These are phyloP conservation scores for Calidris pugnax DNA, from an alignment of 2,113 vertebrate genomes.

Conservation along the genomic window DNA sequence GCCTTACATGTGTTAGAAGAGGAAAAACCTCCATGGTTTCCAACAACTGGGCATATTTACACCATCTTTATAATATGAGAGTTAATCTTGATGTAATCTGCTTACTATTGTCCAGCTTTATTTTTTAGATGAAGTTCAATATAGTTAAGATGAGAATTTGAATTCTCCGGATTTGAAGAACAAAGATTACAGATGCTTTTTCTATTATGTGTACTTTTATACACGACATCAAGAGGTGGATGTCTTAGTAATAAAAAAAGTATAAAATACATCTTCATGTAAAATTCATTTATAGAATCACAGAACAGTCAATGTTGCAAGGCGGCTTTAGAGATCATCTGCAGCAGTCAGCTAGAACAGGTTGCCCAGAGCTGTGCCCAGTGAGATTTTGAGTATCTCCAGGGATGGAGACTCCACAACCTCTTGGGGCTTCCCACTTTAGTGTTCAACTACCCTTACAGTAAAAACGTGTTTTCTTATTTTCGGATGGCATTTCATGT, in stretches of 20 bases:
- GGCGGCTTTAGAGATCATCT: background rate
- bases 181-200: background rate
- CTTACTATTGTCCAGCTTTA: background rate
- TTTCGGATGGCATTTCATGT: background rate
- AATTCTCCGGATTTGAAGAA: background rate
- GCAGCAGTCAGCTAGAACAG: background rate
- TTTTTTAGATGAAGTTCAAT: background rate
- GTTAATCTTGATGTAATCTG: background rate
- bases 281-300: background rate
- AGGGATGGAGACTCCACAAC: background rate
- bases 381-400: background rate
- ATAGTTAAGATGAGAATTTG: background rate
- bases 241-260: background rate
- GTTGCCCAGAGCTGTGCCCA: rapidly evolving
- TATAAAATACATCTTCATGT: background rate
- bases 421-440: background rate
- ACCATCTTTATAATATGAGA: background rate
- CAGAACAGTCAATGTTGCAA: background rate
- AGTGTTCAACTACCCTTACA: background rate
- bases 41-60: background rate
- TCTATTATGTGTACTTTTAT: background rate
- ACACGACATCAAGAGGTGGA: background rate
- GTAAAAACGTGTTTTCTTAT: background rate
- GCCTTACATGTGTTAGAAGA: background rate
- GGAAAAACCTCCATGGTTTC: background rate